phyloP scores from a whole-genome alignment of 1,140 invertebrate genomes.

The Aplysia californica region DNA sequence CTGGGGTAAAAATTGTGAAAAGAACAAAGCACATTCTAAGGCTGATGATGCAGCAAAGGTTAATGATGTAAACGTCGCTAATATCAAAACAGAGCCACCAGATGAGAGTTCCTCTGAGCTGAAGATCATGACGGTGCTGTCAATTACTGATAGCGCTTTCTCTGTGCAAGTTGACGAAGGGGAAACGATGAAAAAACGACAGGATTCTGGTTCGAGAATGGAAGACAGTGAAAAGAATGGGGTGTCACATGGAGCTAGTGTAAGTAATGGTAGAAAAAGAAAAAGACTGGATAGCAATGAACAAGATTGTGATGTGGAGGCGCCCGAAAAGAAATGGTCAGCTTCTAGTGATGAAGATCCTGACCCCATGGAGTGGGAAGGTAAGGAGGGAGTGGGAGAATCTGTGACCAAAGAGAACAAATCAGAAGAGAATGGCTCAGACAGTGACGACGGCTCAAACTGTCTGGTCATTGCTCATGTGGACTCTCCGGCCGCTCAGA shows the following conservation, averaged over 20 bases:
- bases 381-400: background rate
- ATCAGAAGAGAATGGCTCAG: background rate
- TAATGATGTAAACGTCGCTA: too few species aligned
- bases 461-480: background rate
- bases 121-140: slow-evolving; percentile 1
- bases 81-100: too few species aligned
- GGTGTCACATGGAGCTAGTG: too few species aligned
- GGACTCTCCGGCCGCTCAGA: background rate
- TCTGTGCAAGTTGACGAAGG: background rate
- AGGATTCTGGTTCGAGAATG: too few species aligned
- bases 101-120: background rate
- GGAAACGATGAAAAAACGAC: too few species aligned
- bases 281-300: too few species aligned
- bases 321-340: background rate
- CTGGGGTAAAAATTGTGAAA: background rate
- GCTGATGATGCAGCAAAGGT: too few species aligned
- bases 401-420: too few species aligned
- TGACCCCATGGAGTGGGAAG: background rate
- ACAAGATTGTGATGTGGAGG: background rate
- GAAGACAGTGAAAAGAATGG: too few species aligned
- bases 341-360: too few species aligned
- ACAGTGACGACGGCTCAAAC: background rate
- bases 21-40: background rate
- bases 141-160: slow-evolving; percentile 11
- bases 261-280: too few species aligned